Evolutionary conservation across 2,113 vertebrate genomes (phyloP), one percentile per base, ranked within the genome.

Genomic region (Silurus glanis): DNA sequence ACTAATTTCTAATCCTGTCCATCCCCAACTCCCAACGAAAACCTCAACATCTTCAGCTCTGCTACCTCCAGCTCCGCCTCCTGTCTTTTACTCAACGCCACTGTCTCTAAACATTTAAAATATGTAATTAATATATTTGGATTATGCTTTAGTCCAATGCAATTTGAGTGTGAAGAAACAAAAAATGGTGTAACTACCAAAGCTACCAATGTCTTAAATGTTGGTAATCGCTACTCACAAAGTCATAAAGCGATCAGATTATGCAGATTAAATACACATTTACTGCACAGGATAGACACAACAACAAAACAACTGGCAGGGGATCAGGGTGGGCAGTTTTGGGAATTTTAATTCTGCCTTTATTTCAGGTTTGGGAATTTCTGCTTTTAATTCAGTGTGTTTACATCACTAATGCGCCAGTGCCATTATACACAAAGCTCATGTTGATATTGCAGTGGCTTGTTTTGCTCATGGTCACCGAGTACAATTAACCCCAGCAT

Each of bases 371-470:
- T n/a, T n/a, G n/a, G n/a, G n/a, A n/a, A n/a, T n/a, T n/a, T n/a
- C n/a, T 14, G 49, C 13, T 25, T 10, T 51, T 76, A 76, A 61
- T 83, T 87, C 47, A 85, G 58, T 49, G 28, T 17, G 51, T 76
- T 89, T 90, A 88, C 89, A 87, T 75, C 10, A 58, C 19, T 10
- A 75, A 49, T 3, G 17, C n/a, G 25, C 12, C 23, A 55, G 23
- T 69, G 80, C 82, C 83, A 1, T 62, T 76, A 86, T 2, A 53
- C 84, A 92, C 86, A 79, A 58, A 0, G 0, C 74, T 86, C 85
- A 47, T 87, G 85, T 91, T 92, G 91, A 93, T 93, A 90, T 93
- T 58, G 86, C 3, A 91, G 88, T 25, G 19, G 82, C 85, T 89
- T 88, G 90, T 92, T 37, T 85, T 92, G 93, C 37, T 1, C 37